Conservation (phyloP, 2,888 invertebrate species). For the Strigamia crassipes region DNA sequence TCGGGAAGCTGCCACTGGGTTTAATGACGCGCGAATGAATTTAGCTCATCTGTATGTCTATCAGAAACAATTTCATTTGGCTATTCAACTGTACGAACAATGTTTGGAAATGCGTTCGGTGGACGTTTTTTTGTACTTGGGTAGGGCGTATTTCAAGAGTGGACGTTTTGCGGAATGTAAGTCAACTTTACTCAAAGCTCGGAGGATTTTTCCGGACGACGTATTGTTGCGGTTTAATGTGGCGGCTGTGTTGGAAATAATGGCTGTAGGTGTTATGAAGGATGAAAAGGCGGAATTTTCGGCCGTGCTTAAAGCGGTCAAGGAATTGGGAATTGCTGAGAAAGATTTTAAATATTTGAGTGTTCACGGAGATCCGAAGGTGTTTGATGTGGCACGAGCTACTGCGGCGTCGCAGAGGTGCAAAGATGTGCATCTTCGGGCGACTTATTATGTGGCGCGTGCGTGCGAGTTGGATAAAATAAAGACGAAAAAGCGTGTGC, state of each 20-base stretch:
- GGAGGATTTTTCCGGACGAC: conserved; percentile 92
- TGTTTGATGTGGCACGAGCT: conserved; percentile 77
- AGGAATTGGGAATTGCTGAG: conserved; percentile 86
- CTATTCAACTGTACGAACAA: conserved; percentile 99
- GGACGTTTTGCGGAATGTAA: conserved; percentile 88
- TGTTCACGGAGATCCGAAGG: conserved; percentile 75
- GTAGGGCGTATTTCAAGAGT: conserved; percentile 88
- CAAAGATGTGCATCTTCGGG: conserved; percentile 86
- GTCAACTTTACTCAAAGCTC: conserved; percentile 82
- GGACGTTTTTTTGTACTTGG: conserved; percentile 94
- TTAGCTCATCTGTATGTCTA: conserved; percentile 99
- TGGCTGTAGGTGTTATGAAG: conserved; percentile 88
- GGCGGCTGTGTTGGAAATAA: conserved; percentile 85
- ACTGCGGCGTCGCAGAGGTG: conserved; percentile 86
- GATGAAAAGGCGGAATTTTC: conserved; percentile 90
- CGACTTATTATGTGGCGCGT: conserved; percentile 92
- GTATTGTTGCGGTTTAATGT: conserved; percentile 91
- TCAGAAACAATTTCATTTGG: conserved; percentile 94
- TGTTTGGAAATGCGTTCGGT: conserved; percentile 96
- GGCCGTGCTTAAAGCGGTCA: conserved; percentile 88
- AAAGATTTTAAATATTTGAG: conserved; percentile 81
- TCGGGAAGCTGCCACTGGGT: conserved; percentile 97
- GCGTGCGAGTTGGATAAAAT: conserved; percentile 91
- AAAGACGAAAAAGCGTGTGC: conserved; percentile 81
- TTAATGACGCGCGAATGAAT: conserved; percentile 99